These are phyloP conservation scores for Opisthograptis luteolata DNA, from an alignment of 2,888 invertebrate genomes.

Conservation along the genomic window DNA sequence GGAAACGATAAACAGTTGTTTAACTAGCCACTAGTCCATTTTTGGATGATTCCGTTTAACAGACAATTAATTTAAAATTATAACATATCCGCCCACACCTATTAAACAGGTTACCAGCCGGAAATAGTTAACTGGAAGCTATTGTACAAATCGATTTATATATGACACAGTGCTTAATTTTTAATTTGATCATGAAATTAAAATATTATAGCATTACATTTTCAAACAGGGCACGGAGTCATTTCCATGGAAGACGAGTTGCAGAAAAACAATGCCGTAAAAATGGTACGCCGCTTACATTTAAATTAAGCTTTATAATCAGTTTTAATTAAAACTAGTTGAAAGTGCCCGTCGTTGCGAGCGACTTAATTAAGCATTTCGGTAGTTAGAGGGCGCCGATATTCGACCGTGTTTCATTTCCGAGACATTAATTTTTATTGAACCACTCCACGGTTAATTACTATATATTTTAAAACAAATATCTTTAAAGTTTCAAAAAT, in stretches of 20 bases:
- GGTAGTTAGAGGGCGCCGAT: constrained; percentile 57
- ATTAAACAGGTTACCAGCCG: constrained; percentile 8
- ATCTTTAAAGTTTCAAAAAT: constrained; percentile 15
- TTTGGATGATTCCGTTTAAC: constrained; percentile 28
- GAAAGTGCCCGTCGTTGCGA: constrained; percentile 46
- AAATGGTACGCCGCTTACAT: constrained; percentile 19
- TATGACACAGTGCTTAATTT: neutral
- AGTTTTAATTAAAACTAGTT: constrained; percentile 40
- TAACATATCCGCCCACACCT: constrained; percentile 2
- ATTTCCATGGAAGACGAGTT: neutral
- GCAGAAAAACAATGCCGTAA: constrained; percentile 15
- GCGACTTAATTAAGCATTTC: constrained; percentile 61
- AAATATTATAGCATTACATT: constrained; percentile 9
- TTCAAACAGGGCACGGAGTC: neutral
- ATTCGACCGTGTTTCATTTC: constrained; percentile 64
- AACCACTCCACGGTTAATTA: constrained; percentile 41
- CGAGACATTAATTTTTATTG: constrained; percentile 69
- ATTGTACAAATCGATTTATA: constrained; percentile 7
- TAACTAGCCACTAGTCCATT: constrained; percentile 50
- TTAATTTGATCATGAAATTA: neutral
- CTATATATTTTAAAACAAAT: constrained; percentile 32
- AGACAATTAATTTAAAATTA: constrained; percentile 30
- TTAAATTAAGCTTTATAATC: constrained; percentile 20
- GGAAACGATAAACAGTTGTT: constrained; percentile 71
- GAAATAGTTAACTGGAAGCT: constrained; percentile 10